Percentiles rank a stretch among this genome's conserved stretches.
These are phyloP conservation scores for Neocrepidodera transversa DNA, from an alignment of 2,888 invertebrate genomes.

Conservation along the genomic window DNA sequence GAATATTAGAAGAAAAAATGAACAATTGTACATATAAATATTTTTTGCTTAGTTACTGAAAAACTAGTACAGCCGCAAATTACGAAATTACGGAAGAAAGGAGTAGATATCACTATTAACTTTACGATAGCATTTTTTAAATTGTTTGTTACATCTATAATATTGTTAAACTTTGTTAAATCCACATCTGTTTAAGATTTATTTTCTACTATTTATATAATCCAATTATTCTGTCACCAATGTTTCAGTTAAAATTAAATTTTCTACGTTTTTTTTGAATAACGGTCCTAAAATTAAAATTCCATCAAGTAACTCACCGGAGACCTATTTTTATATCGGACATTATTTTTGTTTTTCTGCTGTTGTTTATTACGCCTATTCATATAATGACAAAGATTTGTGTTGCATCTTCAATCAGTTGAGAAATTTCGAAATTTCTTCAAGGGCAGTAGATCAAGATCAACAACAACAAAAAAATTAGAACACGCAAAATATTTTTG, in stretches of 20 bases:
- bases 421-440: slow-evolving; percentile 11
- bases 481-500: background rate
- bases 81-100: no score
- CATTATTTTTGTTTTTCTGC: slow-evolving; percentile 1
- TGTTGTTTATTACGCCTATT: background rate
- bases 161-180: no score
- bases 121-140: no score
- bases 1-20: no score
- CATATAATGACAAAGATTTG: background rate
- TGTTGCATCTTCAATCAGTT: slow-evolving; percentile 9
- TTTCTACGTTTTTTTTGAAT: background rate
- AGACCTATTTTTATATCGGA: slow-evolving; percentile 5
- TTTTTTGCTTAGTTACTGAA: no score
- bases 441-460: slow-evolving; percentile 25
- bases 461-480: slow-evolving; percentile 16
- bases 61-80: no score
- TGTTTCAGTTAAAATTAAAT: background rate
- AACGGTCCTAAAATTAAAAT: no score
- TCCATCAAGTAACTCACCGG: background rate
- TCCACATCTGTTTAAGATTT: background rate
- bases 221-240: no score
- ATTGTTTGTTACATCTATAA: no score
- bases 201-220: background rate
- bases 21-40: no score
- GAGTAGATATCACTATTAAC: no score